phyloP scores from a whole-genome alignment of 2,113 vertebrate species.

The Xerus inauris region DNA sequence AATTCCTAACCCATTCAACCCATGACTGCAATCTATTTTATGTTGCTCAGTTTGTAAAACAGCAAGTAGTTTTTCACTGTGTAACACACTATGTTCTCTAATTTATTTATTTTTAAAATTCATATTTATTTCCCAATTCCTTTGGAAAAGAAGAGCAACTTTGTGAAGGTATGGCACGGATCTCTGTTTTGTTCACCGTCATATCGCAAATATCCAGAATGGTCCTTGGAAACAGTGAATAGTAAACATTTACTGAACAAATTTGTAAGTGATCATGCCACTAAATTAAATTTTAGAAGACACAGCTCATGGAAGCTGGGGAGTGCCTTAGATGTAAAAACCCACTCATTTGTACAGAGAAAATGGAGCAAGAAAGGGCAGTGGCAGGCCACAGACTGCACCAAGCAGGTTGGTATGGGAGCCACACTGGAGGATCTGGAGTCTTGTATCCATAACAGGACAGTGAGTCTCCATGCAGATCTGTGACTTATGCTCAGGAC shows the following conservation, averaged over 20 bases:
- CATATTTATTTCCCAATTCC: slow-evolving; percentile 13
- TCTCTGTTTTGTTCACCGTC: neutral
- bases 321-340: slow-evolving; percentile 31
- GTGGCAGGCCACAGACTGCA: neutral
- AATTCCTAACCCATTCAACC: neutral
- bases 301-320: slow-evolving; percentile 24
- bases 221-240: neutral
- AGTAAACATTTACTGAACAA: slow-evolving; percentile 39
- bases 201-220: neutral
- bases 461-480: neutral
- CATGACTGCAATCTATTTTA: neutral
- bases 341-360: neutral
- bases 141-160: slow-evolving; percentile 13
- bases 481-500: neutral
- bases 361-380: neutral
- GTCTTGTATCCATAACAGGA: neutral
- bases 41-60: neutral
- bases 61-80: neutral
- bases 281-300: slow-evolving; percentile 18
- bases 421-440: neutral
- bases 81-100: neutral
- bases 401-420: neutral
- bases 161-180: neutral
- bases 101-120: slow-evolving; percentile 31
- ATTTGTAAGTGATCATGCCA: neutral